phyloP scores from a whole-genome alignment of 2,888 invertebrate genomes.

The Dasypolia templi region DNA sequence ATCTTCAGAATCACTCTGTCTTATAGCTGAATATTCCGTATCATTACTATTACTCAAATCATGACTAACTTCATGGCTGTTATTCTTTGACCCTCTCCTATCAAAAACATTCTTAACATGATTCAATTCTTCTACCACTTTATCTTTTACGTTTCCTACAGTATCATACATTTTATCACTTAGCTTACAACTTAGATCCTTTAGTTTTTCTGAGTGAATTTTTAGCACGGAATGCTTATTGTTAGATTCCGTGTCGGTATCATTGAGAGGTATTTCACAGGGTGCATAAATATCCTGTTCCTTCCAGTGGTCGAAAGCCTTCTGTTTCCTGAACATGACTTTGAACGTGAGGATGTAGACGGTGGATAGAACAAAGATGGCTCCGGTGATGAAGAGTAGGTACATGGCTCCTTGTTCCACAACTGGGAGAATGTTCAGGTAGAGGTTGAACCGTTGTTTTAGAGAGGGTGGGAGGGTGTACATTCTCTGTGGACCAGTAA shows the following conservation, averaged over 20 bases:
- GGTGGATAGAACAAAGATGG: conserved; percentile 88
- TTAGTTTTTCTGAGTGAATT: conserved; percentile 77
- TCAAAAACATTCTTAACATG: conserved; percentile 79
- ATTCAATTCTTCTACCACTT: conserved; percentile 72
- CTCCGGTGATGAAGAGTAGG: conserved; percentile 86
- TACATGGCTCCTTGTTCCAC: conserved; percentile 91
- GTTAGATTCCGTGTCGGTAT: conserved; percentile 77
- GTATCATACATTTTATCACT: conserved; percentile 83
- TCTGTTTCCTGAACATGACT: conserved; percentile 78
- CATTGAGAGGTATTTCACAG: conserved; percentile 82
- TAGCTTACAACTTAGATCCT: conserved; percentile 77
- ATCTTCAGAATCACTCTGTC: conserved; percentile 82
- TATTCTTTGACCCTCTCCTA: conserved; percentile 75
- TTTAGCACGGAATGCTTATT: conserved; percentile 57
- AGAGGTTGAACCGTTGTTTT: conserved; percentile 92
- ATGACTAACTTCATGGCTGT: conserved; percentile 70
- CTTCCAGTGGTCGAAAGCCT: conserved; percentile 67
- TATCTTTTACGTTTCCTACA: conserved; percentile 79
- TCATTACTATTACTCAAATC: conserved; percentile 71
- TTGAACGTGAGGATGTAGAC: conserved; percentile 85
- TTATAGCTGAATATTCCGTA: conserved; percentile 73
- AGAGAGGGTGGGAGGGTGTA: conserved; percentile 91
- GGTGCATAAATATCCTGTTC: conserved; percentile 78
- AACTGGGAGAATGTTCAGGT: conserved; percentile 93
- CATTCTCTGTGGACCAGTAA: conserved; percentile 91